phyloP scores from a whole-genome alignment of 2,888 invertebrate species.

The Microchrysa polita region DNA sequence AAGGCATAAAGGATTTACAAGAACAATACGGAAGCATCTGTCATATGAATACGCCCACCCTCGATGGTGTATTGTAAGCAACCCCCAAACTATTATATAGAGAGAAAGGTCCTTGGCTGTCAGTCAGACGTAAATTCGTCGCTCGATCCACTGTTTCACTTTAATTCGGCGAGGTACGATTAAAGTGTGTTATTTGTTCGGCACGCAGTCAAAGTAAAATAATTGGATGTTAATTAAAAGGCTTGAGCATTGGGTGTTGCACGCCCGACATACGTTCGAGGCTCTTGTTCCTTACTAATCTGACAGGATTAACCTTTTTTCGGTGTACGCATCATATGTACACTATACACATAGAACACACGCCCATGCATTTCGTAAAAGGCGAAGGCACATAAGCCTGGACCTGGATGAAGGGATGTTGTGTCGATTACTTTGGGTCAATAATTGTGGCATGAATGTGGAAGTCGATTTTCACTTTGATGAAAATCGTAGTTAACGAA shows the following conservation, averaged over 20 bases:
- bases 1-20: not conserved
- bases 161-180: constrained; percentile 33
- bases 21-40: not conserved
- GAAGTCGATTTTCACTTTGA: no score
- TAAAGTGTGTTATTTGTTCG: constrained; percentile 27
- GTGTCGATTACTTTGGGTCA: no score
- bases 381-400: not conserved
- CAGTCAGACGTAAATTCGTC: not conserved
- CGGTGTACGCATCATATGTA: not conserved
- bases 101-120: no score
- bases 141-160: not conserved
- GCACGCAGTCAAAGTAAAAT: constrained; percentile 26
- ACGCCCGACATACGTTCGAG: constrained; percentile 1
- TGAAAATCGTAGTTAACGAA: no score
- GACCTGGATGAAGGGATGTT: not conserved
- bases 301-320: constrained; percentile 8
- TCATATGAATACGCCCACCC: not conserved
- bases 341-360: not conserved
- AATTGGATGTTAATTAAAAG: constrained; percentile 44
- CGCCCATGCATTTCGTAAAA: not conserved
- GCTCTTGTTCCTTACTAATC: constrained; percentile 15
- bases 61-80: not conserved
- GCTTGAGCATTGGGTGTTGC: not conserved
- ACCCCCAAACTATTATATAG: constrained; percentile 4
- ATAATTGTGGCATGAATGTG: no score